Evolutionary conservation across 2,797 vertebrate genomes (phyloP), one percentile per base, ranked within the genome.

Genomic region (Prunella strophiata): DNA sequence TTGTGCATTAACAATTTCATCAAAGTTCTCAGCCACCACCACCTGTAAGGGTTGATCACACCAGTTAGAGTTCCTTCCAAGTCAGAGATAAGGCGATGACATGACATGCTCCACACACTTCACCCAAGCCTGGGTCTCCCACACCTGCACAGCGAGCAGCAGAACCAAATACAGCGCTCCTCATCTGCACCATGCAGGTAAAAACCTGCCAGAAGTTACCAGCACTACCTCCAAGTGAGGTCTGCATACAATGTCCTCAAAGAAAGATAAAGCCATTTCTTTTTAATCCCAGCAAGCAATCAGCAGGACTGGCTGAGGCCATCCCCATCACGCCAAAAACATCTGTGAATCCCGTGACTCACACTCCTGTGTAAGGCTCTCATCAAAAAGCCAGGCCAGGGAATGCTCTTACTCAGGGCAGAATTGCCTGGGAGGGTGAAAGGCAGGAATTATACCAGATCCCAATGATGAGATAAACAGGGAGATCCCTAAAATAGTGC

Each of bases 1-100:
- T 81, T 99, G 98, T 40, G 99, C 98, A 36, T 99, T 99, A 50
- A 99, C 99, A 32, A 99, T 97, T 88, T 98, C 98, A 95, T 98
- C 98, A 80, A 98, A 98, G 90, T 98, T 98, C 88, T 98, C 98
- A 91, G 98, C 98, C 85, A 98, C 98, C 40, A 98, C 96, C 92
- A 98, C 98, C 98, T 98, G 81, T 38, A 93, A 95, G n/a, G 18
- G 82, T 85, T 19, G 36, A 66, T 50, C 21, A 68, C 0, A 67
- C 5, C 26, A 29, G 21, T 89, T 30, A 94, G 32, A 94, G 32
- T 16, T 68, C 51, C n/a, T 38, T 22, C 9, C 15, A 70, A 58
- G 58, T 26, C 19, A 74, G 21, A 14, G 38, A 65, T 1, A 17
- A 85, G 38, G 42, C 16, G 14, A 21, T 67, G 77, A 65, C 57